Evolutionary conservation across 2,888 invertebrate species (phyloP).

Genomic region (Eupithecia subfuscata): DNA sequence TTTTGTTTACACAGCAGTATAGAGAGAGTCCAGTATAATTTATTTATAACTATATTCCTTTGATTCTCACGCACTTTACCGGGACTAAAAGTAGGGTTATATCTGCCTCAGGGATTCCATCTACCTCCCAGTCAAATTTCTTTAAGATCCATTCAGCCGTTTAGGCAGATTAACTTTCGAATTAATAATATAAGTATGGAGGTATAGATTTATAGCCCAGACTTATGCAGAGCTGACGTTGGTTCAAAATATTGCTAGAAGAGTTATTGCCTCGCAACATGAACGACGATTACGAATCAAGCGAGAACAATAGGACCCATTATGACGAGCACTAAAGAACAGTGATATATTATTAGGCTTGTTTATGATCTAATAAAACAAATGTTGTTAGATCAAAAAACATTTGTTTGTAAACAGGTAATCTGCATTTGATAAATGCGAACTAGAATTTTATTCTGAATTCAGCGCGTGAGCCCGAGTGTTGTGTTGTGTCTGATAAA

Average conservation of each 20-base stretch:
- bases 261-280: neutral
- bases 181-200: no score
- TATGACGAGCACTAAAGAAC: neutral
- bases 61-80: no score
- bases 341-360: conserved; percentile 6
- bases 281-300: neutral
- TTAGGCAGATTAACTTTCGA: no score
- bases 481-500: neutral
- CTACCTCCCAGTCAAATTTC: no score
- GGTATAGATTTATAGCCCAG: neutral
- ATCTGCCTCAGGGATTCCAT: no score
- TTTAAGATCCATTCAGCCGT: no score
- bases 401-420: conserved; percentile 5
- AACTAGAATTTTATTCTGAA: neutral
- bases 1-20: neutral
- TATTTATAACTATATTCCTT: no score
- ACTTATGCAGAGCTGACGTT: neutral
- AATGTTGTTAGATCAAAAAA: conserved; percentile 5
- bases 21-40: no score
- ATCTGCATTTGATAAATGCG: neutral
- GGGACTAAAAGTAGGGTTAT: no score
- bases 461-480: neutral
- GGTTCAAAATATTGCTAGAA: neutral
- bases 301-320: neutral
- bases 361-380: neutral